Evolutionary conservation across 2,797 vertebrate genomes (phyloP), one percentile per base, ranked within the genome.

Genomic region (Ispidina lecontei): DNA sequence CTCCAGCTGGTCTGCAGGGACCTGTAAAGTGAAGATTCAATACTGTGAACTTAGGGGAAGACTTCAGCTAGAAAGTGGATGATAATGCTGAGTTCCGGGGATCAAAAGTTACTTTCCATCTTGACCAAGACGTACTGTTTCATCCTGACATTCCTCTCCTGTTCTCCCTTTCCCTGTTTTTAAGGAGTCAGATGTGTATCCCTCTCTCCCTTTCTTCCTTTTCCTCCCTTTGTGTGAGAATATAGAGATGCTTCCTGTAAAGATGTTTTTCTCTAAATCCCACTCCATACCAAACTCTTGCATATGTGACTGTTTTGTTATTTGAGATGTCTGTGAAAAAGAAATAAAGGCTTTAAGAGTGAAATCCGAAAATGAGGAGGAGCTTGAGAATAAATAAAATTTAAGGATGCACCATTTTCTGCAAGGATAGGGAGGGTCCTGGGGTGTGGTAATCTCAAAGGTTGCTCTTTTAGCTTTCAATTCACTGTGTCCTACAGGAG

Each of bases 291-390:
- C n/a, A 39, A 41, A 67, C 39, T 72, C 80, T 90, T 95, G 87
- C 70, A 68, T 96, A 94, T 94, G 96, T 97, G 97, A 96, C 96
- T 97, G 96, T 95, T 97, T 87, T 95, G 79, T 91, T 96, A 82
- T 96, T 96, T 93, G 92, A 97, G 87, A 96, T 95, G 55, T 96
- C 95, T 98, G 97, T 97, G 97, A 92, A 94, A 93, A 93, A 87
- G 65, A 92, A 95, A 96, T 93, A 94, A 94, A 96, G 90, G 75
- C 71, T 93, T 93, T 94, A 97, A 93, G 92, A 96, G 78, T 85
- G 73, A 93, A 92, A 54, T 88, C 69, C 91, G 55, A 54, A 92
- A 92, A 87, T 7, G 44, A 96, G 88, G 47, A 91, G 62, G 74
- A 95, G 44, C 62, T 84, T 72, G 79, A 86, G 49, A 85, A 87